phyloP scores from a whole-genome alignment of 2,113 vertebrate genomes.

The Xiphophorus maculatus region DNA sequence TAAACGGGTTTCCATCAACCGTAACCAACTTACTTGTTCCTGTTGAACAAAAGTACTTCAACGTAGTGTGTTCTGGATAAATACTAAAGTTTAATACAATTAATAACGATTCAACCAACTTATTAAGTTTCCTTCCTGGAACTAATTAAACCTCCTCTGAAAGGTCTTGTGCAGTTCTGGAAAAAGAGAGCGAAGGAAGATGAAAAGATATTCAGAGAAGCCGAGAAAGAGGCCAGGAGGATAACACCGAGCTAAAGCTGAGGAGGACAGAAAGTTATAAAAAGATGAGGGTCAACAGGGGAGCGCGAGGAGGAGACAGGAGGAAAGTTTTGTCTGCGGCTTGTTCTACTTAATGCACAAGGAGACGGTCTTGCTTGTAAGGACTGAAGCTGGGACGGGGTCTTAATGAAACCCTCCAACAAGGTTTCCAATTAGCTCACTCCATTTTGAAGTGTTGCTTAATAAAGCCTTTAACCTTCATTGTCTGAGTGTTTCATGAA shows the following conservation, averaged over 20 bases:
- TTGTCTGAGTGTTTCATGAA: not conserved
- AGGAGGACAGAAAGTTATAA: not conserved
- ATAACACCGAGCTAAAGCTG: not conserved
- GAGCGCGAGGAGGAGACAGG: not conserved
- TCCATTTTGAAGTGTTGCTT: not conserved
- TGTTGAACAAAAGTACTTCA: too few species aligned
- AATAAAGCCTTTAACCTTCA: not conserved
- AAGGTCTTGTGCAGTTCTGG: not conserved
- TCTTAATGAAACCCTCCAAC: not conserved
- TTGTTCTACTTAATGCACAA: slow-evolving; percentile 33
- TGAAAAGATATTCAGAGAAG: not conserved
- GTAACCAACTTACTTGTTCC: too few species aligned
- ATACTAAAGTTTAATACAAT: too few species aligned
- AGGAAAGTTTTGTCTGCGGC: slow-evolving; percentile 4
- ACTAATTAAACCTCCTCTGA: not conserved
- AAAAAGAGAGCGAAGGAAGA: slow-evolving; percentile 1
- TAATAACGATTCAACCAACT: too few species aligned
- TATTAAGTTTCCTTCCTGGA: not conserved
- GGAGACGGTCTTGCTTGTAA: not conserved
- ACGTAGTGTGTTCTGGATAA: too few species aligned
- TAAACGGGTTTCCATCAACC: too few species aligned
- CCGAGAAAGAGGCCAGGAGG: not conserved
- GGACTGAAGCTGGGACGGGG: not conserved
- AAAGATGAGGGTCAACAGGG: not conserved
- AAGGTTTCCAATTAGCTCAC: not conserved